A percentile compares a stretch with the other conserved stretches of the same genome.
These are phyloP conservation scores for Trachemys scripta DNA, from an alignment of 2,113 vertebrate species.

Conservation along the genomic window DNA sequence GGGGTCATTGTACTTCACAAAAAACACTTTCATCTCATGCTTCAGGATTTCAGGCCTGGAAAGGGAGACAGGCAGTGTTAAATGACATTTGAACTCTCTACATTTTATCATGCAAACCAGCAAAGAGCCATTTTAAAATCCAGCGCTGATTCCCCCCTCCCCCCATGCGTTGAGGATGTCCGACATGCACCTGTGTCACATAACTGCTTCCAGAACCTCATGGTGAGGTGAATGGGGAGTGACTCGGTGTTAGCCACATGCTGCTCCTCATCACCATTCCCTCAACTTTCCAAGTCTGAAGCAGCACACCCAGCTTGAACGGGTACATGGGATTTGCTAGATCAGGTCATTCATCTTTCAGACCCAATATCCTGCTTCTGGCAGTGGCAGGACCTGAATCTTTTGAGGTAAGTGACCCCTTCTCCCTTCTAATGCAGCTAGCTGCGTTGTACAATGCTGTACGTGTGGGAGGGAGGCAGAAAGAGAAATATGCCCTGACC, in stretches of 20 bases:
- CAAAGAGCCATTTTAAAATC: not conserved
- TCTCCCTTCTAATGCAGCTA: not conserved
- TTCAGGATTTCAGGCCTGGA: constrained; percentile 95
- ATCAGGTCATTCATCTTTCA: not conserved
- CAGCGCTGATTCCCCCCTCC: not conserved
- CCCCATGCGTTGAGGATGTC: not conserved
- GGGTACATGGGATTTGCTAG: not conserved
- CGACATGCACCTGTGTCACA: not conserved
- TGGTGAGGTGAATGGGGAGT: not conserved
- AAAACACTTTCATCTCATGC: constrained; percentile 99
- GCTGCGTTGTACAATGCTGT: fast-evolving
- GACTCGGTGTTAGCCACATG: no score
- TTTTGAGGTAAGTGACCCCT: not conserved
- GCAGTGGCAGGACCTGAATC: not conserved
- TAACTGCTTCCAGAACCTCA: not conserved
- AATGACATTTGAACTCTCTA: not conserved
- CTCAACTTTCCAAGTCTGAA: not conserved
- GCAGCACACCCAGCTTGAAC: not conserved
- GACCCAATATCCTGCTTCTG: not conserved
- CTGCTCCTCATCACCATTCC: not conserved
- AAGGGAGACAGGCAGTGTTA: not conserved
- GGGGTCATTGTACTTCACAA: constrained; percentile 99
- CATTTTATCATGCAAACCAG: not conserved
- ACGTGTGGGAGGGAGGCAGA: not conserved
- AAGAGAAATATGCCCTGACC: not conserved